These are phyloP conservation scores for Leptopilina clavipes DNA, from an alignment of 1,140 invertebrate genomes.

Conservation along the genomic window DNA sequence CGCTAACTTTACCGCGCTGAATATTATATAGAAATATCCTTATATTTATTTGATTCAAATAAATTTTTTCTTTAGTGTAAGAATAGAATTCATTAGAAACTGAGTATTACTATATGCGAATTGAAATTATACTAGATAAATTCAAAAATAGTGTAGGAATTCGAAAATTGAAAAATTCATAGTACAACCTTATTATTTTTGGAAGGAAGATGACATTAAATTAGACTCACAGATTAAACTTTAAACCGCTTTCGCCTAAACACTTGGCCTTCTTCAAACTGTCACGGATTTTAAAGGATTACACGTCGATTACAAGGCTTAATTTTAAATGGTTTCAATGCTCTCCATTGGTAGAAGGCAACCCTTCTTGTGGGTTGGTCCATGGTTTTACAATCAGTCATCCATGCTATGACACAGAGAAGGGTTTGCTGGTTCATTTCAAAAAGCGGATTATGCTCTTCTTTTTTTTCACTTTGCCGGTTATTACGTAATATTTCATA, in stretches of 20 bases:
- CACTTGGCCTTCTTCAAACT: conserved; percentile 56
- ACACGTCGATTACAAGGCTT: conserved; percentile 75
- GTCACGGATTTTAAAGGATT: conserved; percentile 74
- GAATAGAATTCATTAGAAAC: too few relatives aligned
- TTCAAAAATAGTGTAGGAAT: not conserved
- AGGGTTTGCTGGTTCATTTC: conserved; percentile 68
- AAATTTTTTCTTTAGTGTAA: too few relatives aligned
- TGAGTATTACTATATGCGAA: too few relatives aligned
- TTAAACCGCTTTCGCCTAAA: not conserved
- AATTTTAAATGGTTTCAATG: conserved; percentile 71
- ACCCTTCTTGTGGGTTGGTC: conserved; percentile 72
- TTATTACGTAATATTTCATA: conserved; percentile 18
- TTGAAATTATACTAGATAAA: too few relatives aligned
- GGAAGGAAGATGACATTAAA: conserved; percentile 26
- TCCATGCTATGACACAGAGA: conserved; percentile 73
- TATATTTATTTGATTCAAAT: too few relatives aligned
- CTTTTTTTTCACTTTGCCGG: conserved; percentile 51
- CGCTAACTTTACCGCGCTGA: too few relatives aligned
- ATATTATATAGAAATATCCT: too few relatives aligned
- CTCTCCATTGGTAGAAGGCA: conserved; percentile 52
- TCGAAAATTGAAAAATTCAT: conserved; percentile 15
- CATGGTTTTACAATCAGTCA: conserved; percentile 76
- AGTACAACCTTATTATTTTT: conserved; percentile 36
- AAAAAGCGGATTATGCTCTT: conserved; percentile 71
- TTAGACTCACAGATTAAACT: conserved; percentile 21